A percentile compares a stretch with the other conserved stretches of the same genome.
These are phyloP conservation scores for Limnothrissa miodon DNA, from an alignment of 2,113 vertebrate genomes.

Conservation along the genomic window DNA sequence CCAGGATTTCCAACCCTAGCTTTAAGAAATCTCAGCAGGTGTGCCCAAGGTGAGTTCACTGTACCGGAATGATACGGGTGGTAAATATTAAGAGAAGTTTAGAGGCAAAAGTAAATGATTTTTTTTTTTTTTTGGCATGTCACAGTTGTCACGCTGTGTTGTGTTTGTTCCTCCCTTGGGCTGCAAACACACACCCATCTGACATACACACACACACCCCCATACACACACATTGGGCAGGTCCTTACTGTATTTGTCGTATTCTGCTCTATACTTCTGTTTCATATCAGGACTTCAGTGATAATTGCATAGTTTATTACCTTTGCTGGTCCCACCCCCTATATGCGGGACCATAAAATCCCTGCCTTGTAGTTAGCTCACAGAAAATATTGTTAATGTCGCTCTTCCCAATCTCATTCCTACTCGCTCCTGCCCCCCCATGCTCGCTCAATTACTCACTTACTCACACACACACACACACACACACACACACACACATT, in stretches of 20 bases:
- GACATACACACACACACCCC: background rate
- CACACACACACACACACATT: background rate
- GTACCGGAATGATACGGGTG: background rate
- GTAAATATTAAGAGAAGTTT: slow-evolving; percentile 4
- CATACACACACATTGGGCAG: slow-evolving; percentile 1
- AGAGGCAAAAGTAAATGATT: background rate
- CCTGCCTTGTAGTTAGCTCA: slow-evolving; percentile 59
- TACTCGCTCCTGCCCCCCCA: background rate
- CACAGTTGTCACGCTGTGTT: background rate
- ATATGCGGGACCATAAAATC: slow-evolving; percentile 54
- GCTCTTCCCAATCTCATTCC: slow-evolving; percentile 22
- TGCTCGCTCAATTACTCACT: too few species aligned
- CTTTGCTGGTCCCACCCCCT: slow-evolving; percentile 58
- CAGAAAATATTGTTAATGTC: slow-evolving; percentile 70
- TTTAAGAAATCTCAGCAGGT: too few species aligned
- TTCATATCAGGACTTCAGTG: slow-evolving; percentile 63
- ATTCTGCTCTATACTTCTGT: slow-evolving; percentile 41
- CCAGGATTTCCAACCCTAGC: too few species aligned
- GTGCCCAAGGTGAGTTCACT: background rate
- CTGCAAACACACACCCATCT: background rate
- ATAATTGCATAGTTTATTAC: slow-evolving; percentile 59
- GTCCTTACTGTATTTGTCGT: background rate
- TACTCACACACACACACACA: background rate
- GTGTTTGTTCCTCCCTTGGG: background rate
- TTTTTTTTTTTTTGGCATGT: background rate